Percentiles rank a stretch among this genome's conserved stretches.
phyloP scores from a whole-genome alignment of 2,888 invertebrate genomes.

The Cantharis rustica region DNA sequence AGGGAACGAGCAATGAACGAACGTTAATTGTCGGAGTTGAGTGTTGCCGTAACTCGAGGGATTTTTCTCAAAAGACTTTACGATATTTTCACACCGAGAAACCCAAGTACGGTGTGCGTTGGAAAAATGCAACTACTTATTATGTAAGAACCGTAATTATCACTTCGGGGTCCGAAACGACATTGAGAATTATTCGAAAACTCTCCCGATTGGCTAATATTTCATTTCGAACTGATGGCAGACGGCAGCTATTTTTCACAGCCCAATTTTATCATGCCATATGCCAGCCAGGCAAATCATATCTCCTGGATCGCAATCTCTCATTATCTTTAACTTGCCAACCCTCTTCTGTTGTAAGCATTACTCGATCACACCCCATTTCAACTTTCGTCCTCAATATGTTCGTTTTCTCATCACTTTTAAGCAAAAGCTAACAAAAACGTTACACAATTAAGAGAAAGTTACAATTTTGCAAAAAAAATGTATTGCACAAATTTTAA shows the following conservation, averaged over 20 bases:
- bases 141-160: background rate
- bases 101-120: no score
- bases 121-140: background rate
- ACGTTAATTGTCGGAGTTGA: background rate
- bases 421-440: background rate
- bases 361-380: background rate
- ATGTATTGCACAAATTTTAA: background rate
- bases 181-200: background rate
- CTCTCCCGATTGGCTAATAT: background rate
- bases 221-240: background rate
- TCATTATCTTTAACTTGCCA: background rate
- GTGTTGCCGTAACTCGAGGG: background rate
- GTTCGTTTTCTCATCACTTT: background rate
- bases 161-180: background rate
- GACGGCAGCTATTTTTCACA: background rate
- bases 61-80: background rate
- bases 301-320: background rate
- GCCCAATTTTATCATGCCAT: background rate
- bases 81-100: background rate
- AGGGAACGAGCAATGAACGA: background rate
- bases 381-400: background rate
- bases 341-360: background rate
- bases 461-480: background rate
- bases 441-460: background rate
- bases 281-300: background rate